phyloP scores from a whole-genome alignment of 2,113 vertebrate genomes.

The Syngnathus scovelli region DNA sequence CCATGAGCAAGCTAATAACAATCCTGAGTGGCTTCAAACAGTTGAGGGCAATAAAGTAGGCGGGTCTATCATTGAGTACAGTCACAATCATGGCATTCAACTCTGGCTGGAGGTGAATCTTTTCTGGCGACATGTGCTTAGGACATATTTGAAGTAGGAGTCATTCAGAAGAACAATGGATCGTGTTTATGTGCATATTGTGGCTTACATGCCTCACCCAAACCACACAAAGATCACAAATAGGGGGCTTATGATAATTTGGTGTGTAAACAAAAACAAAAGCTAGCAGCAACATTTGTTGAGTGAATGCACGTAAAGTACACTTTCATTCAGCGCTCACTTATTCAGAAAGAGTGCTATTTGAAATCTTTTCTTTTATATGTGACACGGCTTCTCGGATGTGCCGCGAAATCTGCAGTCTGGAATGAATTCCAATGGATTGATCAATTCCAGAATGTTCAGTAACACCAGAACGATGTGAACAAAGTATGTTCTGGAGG shows the following conservation, averaged over 20 bases:
- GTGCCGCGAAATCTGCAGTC: slow-evolving; percentile 5
- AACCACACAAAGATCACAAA: slow-evolving; percentile 15
- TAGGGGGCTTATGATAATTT: neutral
- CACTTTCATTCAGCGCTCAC: neutral
- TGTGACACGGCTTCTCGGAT: slow-evolving; percentile 4
- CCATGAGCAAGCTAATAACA: slow-evolving; percentile 15
- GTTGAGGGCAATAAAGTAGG: neutral
- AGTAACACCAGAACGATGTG: neutral
- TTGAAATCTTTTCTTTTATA: neutral
- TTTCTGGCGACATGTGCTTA: slow-evolving; percentile 51
- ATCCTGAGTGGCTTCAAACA: slow-evolving; percentile 2
- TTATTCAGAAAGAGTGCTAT: slow-evolving; percentile 9
- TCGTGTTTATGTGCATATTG: slow-evolving; percentile 40
- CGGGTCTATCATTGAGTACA: slow-evolving; percentile 47
- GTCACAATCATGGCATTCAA: slow-evolving; percentile 59
- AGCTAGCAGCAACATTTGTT: neutral
- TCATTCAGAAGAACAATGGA: slow-evolving; percentile 42
- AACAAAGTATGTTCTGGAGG: neutral
- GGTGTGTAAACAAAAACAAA: slow-evolving; percentile 21
- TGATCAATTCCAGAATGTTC: neutral
- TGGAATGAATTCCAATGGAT: neutral
- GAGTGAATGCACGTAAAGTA: slow-evolving; percentile 13
- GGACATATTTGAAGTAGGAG: slow-evolving; percentile 61
- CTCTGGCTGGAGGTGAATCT: slow-evolving; percentile 35
- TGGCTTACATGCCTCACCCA: slow-evolving; percentile 43